These are phyloP conservation scores for Phodopus roborovskii DNA, from an alignment of 2,113 vertebrate species.

Conservation along the genomic window DNA sequence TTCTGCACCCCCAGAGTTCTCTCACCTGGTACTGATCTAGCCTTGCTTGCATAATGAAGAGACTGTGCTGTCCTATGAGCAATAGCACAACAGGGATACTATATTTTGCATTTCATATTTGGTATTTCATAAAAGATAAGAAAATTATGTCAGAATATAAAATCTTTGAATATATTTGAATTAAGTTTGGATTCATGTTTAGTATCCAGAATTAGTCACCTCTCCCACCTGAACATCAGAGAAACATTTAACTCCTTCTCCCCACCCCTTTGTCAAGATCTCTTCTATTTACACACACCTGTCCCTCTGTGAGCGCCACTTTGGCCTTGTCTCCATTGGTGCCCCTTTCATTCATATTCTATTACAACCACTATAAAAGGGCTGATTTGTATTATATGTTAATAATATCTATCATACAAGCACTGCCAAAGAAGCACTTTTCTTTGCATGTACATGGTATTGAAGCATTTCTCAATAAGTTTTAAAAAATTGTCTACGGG, in stretches of 20 bases:
- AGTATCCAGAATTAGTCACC: background rate
- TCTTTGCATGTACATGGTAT: background rate
- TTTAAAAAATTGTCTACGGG: background rate
- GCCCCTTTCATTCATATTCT: background rate
- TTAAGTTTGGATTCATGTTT: background rate
- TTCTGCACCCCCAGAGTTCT: background rate
- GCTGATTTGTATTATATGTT: background rate
- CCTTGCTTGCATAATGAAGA: background rate
- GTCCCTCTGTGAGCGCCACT: background rate
- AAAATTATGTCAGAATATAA: background rate
- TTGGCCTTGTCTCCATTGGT: background rate
- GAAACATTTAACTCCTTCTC: background rate
- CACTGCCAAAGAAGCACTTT: background rate
- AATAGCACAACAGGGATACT: background rate
- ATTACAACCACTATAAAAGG: background rate
- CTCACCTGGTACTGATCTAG: background rate
- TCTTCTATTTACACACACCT: too few relatives aligned
- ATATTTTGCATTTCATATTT: background rate
- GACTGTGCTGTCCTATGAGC: background rate
- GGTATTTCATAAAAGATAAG: background rate
- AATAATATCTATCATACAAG: slow-evolving; percentile 6
- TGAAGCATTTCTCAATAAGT: background rate
- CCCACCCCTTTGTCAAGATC: background rate
- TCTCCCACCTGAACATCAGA: too few relatives aligned
- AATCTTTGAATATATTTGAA: background rate